Base-by-base conservation (phyloP, 1,140 invertebrate genomes). In the Drosophila watanabei region DNA sequence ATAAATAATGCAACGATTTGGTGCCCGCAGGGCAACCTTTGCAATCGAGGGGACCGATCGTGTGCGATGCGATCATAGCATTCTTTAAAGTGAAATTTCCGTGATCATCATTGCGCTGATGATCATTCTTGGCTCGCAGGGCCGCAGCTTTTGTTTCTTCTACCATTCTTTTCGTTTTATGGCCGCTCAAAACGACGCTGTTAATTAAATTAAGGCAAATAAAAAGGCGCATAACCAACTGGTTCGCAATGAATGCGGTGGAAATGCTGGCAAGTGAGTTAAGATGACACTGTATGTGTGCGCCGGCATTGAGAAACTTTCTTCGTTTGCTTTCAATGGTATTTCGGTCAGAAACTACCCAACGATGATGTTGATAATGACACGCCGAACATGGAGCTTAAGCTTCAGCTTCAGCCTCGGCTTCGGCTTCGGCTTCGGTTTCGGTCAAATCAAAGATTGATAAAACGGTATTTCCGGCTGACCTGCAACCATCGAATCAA, bases 181-280 rank as follows among this genome's bases (percentile, higher is more conserved):
- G 69, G 63, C 70, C 52, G 52, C 80, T 80, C 64, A 78, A 88
- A 89, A 79, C 82, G 70, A 85, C 78, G 70, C 81, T 76, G 71
- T 90, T 91, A 90, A 90, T 90, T 90, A 82, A 90, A 86, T 91
- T 72, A 91, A 90, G 75, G 68, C 83, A 86, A 85, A 77, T 89
- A 89, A 89, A 89, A 90, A 78, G 64, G 82, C 78, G 83, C 66
- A 78, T 76, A 75, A 75, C 71, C 68, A 80, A 90, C 82, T 84
- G 54, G 78, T 75, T 80, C 78, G 69, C 78, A 80, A 79, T 73
- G 76, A 71, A 79, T 66, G 59, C 57, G 33, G 56, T 57, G 77
- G 65, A 79, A 71, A 79, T 48, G 76, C 77, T 65, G 63, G 20
- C 75, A 79, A 78, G 57, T 78, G 57, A 79, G 69, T 57, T 62